Evolutionary conservation across 2,888 invertebrate genomes (phyloP).

Genomic region (Ochropleura leucogaster): DNA sequence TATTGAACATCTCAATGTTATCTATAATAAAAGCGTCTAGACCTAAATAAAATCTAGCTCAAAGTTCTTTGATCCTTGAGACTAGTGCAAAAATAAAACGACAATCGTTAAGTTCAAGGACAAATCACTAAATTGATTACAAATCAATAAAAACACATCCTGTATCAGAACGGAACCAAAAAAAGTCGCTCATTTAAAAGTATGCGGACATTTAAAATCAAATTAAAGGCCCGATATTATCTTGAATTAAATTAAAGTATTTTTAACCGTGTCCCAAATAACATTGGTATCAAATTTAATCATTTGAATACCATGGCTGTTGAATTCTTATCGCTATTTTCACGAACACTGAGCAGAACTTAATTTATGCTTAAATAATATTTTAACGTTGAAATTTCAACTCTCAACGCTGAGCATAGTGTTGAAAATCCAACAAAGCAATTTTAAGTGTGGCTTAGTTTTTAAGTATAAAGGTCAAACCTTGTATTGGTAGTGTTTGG

Average conservation of each 20-base stretch:
- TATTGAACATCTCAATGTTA: not conserved
- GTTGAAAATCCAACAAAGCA: not conserved
- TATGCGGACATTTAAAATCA: conserved; percentile 40
- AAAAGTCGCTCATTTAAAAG: conserved; percentile 18
- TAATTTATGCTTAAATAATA: not conserved
- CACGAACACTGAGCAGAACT: not conserved
- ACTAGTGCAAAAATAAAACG: not conserved
- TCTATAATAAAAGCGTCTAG: not conserved
- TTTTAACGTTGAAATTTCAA: not conserved
- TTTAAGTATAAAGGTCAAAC: not conserved
- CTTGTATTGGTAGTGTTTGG: conserved; percentile 29
- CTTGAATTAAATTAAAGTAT: conserved; percentile 24
- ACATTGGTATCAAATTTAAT: conserved; percentile 18
- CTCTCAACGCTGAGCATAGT: not conserved
- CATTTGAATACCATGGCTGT: conserved; percentile 26
- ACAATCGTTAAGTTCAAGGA: conserved; percentile 39
- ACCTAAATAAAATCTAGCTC: conserved; percentile 15
- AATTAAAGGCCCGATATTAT: conserved; percentile 32
- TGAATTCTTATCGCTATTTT: not conserved
- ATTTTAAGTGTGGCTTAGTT: not conserved
- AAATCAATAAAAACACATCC: conserved; percentile 41
- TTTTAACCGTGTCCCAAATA: not conserved
- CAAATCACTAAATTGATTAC: conserved; percentile 10
- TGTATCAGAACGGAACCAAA: conserved; percentile 34
- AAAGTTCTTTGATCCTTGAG: not conserved